phyloP scores from a whole-genome alignment of 2,888 invertebrate genomes.

The Luperina nickerlii region DNA sequence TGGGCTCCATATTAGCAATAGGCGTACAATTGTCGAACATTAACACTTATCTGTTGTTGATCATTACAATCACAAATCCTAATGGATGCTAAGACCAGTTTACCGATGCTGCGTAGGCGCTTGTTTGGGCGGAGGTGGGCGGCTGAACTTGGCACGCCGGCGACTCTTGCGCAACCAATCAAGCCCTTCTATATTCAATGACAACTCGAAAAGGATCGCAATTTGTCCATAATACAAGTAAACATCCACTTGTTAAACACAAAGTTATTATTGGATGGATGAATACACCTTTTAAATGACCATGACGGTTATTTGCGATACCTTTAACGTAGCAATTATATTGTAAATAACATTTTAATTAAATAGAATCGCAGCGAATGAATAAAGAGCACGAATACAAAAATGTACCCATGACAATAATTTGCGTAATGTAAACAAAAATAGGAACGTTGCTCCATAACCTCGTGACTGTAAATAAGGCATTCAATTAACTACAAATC shows the following conservation, averaged over 20 bases:
- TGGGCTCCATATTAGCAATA: constrained; percentile 35
- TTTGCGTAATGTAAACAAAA: constrained; percentile 10
- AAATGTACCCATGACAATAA: not conserved
- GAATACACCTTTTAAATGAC: constrained; percentile 32
- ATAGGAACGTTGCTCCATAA: not conserved
- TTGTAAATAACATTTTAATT: constrained; percentile 6
- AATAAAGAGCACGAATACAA: not conserved
- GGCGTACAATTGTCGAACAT: constrained; percentile 52
- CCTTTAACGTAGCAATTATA: constrained; percentile 21
- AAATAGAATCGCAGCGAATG: not conserved
- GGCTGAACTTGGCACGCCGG: constrained; percentile 82
- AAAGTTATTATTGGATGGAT: constrained; percentile 29
- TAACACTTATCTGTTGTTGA: constrained; percentile 59
- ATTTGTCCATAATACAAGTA: constrained; percentile 40
- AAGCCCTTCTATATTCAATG: constrained; percentile 80
- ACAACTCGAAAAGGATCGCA: constrained; percentile 58
- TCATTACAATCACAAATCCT: constrained; percentile 63
- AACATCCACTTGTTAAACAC: constrained; percentile 51
- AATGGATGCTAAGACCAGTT: constrained; percentile 68
- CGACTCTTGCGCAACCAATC: constrained; percentile 77
- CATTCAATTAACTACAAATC: constrained; percentile 14
- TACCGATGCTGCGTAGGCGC: constrained; percentile 79
- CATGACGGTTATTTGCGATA: constrained; percentile 47
- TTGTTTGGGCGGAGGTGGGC: constrained; percentile 81
- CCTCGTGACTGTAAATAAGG: not conserved